Percentiles rank a stretch among this genome's conserved stretches.
Conservation (phyloP, 1,140 invertebrate species). For the Euwallacea similis region DNA sequence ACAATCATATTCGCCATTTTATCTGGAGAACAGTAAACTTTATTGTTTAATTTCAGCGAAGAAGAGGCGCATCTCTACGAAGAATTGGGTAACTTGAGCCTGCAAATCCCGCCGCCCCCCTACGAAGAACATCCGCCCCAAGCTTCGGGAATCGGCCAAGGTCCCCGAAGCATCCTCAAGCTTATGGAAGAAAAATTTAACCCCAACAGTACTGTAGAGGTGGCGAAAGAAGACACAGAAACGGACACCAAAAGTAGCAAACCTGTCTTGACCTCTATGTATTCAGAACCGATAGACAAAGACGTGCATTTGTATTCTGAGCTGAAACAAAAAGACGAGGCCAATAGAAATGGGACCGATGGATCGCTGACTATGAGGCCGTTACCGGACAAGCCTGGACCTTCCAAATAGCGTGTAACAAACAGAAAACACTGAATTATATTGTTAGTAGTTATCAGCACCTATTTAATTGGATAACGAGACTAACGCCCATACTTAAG, state of each 20-base stretch:
- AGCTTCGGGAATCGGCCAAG: constrained; percentile 48
- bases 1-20: constrained; percentile 2
- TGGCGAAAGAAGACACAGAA: constrained; percentile 51
- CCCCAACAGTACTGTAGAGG: constrained; percentile 50
- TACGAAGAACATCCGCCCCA: constrained; percentile 50
- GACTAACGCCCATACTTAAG: background rate
- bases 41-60: constrained; percentile 38
- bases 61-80: constrained; percentile 69
- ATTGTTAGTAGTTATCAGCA: background rate
- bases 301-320: constrained; percentile 73
- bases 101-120: constrained; percentile 49
- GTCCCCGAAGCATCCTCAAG: constrained; percentile 46
- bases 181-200: constrained; percentile 55
- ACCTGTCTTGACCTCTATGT: constrained; percentile 66
- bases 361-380: constrained; percentile 61
- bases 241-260: constrained; percentile 43
- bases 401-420: constrained; percentile 23
- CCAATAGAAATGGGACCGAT: constrained; percentile 56
- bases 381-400: constrained; percentile 65
- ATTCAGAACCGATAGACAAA: constrained; percentile 70
- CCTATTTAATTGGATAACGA: background rate
- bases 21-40: background rate
- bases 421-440: background rate
- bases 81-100: constrained; percentile 59
- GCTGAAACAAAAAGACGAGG: constrained; percentile 57